phyloP scores from a whole-genome alignment of 2,113 vertebrate species.

The Alligator sinensis region DNA sequence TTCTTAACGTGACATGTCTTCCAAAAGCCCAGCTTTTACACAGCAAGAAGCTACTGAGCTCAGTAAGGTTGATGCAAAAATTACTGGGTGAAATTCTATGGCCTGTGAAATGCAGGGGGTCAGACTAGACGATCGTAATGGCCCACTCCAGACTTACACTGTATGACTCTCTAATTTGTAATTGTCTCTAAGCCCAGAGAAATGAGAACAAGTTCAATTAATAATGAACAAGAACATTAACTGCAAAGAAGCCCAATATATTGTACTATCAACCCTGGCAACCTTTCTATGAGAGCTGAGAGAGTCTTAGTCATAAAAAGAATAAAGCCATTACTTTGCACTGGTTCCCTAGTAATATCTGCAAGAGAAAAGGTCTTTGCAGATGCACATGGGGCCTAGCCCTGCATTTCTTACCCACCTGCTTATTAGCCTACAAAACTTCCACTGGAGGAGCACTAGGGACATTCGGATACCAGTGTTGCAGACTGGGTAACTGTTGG shows the following conservation, averaged over 20 bases:
- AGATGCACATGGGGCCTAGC: background rate
- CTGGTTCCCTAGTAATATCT: background rate
- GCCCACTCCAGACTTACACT: background rate
- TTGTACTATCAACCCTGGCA: constrained; percentile 49
- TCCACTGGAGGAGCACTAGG: background rate
- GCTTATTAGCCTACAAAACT: background rate
- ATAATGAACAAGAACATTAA: background rate
- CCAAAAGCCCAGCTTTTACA: fast-evolving
- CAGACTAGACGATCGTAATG: fast-evolving
- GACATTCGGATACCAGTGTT: background rate
- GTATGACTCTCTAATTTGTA: background rate
- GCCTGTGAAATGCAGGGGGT: background rate
- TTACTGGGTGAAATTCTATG: fast-evolving
- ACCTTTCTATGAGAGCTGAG: background rate
- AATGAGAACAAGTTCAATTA: background rate
- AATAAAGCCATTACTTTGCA: background rate
- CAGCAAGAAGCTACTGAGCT: background rate
- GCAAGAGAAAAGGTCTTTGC: background rate
- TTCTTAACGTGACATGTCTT: background rate
- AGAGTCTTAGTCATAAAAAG: background rate
- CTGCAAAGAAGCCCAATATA: constrained; percentile 56
- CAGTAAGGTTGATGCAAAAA: background rate
- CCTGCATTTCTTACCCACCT: background rate
- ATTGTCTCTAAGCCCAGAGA: background rate
- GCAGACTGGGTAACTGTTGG: background rate